Percentiles rank a stretch among this genome's conserved stretches.
phyloP scores from a whole-genome alignment of 2,888 invertebrate genomes.

The Atethmia centrago region DNA sequence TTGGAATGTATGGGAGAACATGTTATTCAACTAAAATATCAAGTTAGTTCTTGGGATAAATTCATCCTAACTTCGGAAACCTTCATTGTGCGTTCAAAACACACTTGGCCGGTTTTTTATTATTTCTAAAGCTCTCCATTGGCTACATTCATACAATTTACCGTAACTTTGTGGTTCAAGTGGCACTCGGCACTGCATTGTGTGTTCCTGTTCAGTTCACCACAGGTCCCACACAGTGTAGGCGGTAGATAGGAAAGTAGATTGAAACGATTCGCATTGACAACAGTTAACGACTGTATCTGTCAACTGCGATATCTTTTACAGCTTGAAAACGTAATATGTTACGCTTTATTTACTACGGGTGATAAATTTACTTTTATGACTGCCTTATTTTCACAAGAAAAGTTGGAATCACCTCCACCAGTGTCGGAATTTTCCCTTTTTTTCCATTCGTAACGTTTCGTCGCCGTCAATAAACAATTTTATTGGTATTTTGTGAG shows the following conservation, averaged over 20 bases:
- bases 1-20: too few relatives aligned
- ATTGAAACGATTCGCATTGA: conserved; percentile 66
- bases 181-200: not conserved
- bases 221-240: not conserved
- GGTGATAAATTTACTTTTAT: conserved; percentile 87
- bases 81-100: too few relatives aligned
- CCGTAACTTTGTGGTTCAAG: conserved; percentile 20
- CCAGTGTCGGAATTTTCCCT: conserved; percentile 75
- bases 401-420: conserved; percentile 73
- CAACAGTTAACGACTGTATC: conserved; percentile 75
- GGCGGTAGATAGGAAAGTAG: not conserved
- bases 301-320: conserved; percentile 78
- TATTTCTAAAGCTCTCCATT: not conserved
- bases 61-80: too few relatives aligned
- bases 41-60: too few relatives aligned
- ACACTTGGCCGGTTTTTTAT: not conserved
- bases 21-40: too few relatives aligned
- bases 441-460: conserved; percentile 74
- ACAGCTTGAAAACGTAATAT: conserved; percentile 82
- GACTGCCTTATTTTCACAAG: conserved; percentile 86
- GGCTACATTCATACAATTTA: not conserved
- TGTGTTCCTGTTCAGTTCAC: too few relatives aligned
- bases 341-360: conserved; percentile 86
- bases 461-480: conserved; percentile 80
- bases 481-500: conserved; percentile 81